These are phyloP conservation scores for Dasyprocta punctata DNA, from an alignment of 2,113 vertebrate genomes.

Conservation along the genomic window DNA sequence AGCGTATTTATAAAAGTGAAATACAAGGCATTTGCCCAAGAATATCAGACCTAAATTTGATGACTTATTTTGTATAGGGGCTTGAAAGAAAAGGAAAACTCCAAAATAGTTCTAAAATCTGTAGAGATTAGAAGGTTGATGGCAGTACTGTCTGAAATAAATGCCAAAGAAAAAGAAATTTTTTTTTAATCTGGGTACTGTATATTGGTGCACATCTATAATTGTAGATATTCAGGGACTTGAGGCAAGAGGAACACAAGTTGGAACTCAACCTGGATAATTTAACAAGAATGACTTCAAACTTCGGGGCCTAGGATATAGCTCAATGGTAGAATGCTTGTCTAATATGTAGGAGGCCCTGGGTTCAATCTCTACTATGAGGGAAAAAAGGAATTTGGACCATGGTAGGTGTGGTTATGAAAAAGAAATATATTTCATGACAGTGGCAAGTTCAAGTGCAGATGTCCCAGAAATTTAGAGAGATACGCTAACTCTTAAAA, in stretches of 20 bases:
- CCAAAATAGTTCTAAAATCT: not conserved
- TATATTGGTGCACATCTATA: not conserved
- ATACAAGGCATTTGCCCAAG: not conserved
- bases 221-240: not conserved
- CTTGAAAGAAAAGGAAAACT: not conserved
- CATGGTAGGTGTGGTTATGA: not conserved
- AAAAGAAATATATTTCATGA: not conserved
- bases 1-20: not conserved
- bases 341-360: not conserved
- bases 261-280: not conserved
- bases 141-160: not conserved
- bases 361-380: not conserved
- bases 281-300: not conserved
- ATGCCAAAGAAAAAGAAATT: not conserved
- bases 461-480: not conserved
- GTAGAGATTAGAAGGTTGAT: not conserved
- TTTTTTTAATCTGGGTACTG: not conserved
- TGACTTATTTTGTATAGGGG: not conserved
- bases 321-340: not conserved
- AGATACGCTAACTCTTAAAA: not conserved
- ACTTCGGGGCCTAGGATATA: not conserved
- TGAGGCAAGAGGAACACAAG: not conserved
- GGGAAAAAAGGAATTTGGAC: not conserved
- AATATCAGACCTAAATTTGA: not conserved
- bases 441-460: not conserved